Evolutionary conservation across 2,888 invertebrate genomes (phyloP).

Genomic region (Amblyteles armatorius): DNA sequence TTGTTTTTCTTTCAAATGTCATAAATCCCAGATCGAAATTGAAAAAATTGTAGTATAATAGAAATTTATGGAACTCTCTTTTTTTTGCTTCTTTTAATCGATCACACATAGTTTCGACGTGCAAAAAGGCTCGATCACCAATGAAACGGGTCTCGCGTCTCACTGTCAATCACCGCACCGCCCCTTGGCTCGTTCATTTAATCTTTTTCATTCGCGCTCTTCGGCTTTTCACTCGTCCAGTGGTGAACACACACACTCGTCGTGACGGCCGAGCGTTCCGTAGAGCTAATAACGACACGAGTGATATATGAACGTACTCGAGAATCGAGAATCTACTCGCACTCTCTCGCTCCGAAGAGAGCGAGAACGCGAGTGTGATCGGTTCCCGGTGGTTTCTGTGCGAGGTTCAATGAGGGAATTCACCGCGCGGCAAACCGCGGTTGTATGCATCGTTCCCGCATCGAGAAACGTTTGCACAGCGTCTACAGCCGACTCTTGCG

Average conservation of each 20-base stretch:
- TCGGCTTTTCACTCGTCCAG: constrained; percentile 7
- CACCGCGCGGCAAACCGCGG: background rate
- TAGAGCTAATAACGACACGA: constrained; percentile 66
- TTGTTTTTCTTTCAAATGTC: background rate
- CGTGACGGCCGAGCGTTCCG: constrained; percentile 61
- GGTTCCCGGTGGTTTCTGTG: constrained; percentile 9
- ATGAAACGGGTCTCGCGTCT: constrained; percentile 63
- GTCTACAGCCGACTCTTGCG: constrained; percentile 17
- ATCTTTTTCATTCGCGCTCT: constrained; percentile 11
- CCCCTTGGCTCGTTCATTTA: constrained; percentile 8
- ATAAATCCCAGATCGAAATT: background rate
- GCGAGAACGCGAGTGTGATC: constrained; percentile 8
- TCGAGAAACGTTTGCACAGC: constrained; percentile 32
- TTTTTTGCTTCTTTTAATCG: background rate
- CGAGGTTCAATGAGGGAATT: constrained; percentile 19
- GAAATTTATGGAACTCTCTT: background rate
- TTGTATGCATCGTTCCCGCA: constrained; percentile 10
- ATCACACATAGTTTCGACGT: constrained; percentile 20
- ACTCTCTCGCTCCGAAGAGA: constrained; percentile 10
- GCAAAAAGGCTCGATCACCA: constrained; percentile 54
- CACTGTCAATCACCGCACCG: constrained; percentile 57
- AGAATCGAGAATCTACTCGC: constrained; percentile 44
- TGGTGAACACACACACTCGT: constrained; percentile 25
- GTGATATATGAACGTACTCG: constrained; percentile 65
- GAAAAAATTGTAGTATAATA: background rate